phyloP scores from a whole-genome alignment of 2,113 vertebrate genomes.

The Pseudonaja textilis region DNA sequence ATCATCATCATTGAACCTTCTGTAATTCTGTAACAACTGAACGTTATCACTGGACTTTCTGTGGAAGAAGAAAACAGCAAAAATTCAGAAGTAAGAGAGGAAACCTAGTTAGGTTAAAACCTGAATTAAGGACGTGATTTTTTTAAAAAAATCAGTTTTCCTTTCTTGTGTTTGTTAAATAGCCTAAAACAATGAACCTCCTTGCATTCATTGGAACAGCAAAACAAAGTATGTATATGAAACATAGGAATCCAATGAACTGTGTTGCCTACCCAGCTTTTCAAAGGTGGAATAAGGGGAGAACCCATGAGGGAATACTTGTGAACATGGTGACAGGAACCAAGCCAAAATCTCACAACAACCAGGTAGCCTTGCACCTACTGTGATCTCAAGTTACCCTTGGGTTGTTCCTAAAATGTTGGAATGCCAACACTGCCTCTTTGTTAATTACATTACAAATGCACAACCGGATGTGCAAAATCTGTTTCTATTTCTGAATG shows the following conservation, averaged over 20 bases:
- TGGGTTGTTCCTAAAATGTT: neutral
- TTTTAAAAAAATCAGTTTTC: neutral
- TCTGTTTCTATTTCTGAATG: neutral
- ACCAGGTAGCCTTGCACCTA: neutral
- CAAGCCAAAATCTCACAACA: neutral
- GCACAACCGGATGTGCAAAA: neutral
- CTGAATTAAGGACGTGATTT: neutral
- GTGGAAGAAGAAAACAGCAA: neutral
- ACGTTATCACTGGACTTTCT: neutral
- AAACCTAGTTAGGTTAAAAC: neutral
- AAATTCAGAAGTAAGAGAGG: neutral
- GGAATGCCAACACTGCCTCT: neutral
- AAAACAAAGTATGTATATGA: neutral
- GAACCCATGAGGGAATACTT: neutral
- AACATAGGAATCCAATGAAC: neutral
- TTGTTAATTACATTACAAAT: neutral
- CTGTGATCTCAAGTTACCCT: neutral
- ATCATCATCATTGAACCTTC: neutral
- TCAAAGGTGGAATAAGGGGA: neutral
- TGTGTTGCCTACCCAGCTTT: neutral
- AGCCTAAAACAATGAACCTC: neutral
- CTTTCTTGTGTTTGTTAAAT: neutral
- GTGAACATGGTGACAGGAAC: neutral
- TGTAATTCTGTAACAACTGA: neutral
- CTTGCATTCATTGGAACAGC: neutral